Percentiles rank a stretch among this genome's conserved stretches.
Evolutionary conservation across 2,113 vertebrate genomes (phyloP).

Genomic region (Vidua chalybeata): DNA sequence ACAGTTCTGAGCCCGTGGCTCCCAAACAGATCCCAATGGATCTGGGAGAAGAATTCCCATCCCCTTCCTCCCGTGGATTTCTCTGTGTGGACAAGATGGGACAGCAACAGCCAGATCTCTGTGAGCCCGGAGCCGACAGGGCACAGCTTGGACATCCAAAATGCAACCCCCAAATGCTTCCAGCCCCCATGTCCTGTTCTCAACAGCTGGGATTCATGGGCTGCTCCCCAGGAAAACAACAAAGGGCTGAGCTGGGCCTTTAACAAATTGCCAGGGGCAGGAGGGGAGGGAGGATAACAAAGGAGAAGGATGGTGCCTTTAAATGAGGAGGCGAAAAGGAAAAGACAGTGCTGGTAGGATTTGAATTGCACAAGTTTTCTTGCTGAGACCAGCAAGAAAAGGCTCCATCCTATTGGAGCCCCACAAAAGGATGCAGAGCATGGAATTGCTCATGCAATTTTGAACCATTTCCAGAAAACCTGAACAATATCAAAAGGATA

Average conservation of each 20-base stretch:
- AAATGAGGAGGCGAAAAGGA: neutral
- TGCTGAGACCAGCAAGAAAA: neutral
- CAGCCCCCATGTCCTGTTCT: neutral
- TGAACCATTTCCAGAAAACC: neutral
- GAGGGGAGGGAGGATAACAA: neutral
- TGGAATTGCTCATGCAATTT: neutral
- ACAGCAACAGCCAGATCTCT: neutral
- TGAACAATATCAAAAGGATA: neutral
- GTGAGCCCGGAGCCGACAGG: neutral
- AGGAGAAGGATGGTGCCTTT: neutral
- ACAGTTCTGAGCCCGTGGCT: neutral
- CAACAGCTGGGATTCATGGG: constrained; percentile 20
- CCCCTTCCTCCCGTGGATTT: neutral
- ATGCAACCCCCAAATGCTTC: neutral
- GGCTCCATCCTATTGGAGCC: neutral
- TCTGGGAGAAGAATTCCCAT: neutral
- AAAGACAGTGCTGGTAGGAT: neutral
- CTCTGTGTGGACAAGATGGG: neutral
- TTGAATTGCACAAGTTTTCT: neutral
- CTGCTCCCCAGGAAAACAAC: constrained; percentile 24
- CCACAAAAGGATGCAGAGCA: neutral
- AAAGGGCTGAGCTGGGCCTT: neutral
- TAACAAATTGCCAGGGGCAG: neutral
- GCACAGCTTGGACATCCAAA: constrained; percentile 1
- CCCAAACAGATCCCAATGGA: neutral